Conservation (phyloP, 2,113 vertebrate species). For the Indicator indicator region DNA sequence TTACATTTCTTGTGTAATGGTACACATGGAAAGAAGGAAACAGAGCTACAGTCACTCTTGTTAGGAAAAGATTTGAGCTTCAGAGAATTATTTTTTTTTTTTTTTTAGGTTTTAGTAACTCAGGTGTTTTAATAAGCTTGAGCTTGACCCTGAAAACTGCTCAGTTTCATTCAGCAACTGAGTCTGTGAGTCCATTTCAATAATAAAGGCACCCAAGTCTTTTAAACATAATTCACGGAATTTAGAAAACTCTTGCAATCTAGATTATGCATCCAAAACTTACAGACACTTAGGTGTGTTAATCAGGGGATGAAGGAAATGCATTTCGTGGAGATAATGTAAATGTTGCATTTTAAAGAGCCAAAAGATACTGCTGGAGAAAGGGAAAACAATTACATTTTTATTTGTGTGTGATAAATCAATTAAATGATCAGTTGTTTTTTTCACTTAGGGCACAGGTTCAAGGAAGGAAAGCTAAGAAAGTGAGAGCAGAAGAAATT, state of each 20-base stretch:
- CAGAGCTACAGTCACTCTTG: background rate
- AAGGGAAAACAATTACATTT: background rate
- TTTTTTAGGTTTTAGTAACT: background rate
- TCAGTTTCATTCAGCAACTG: background rate
- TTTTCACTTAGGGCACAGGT: background rate
- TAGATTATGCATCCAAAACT: background rate
- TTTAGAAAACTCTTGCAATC: background rate
- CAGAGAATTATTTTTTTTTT: background rate
- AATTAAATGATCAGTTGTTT: background rate
- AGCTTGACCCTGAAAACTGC: background rate
- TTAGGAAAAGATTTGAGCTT: background rate
- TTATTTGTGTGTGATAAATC: background rate
- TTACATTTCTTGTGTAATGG: background rate
- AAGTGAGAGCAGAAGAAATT: background rate
- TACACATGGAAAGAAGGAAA: background rate
- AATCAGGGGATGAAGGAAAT: background rate
- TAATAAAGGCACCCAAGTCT: background rate
- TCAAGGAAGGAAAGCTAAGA: background rate
- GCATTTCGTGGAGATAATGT: background rate
- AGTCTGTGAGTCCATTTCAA: background rate
- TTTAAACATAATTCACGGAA: background rate
- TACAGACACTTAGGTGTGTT: background rate
- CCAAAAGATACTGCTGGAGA: background rate
- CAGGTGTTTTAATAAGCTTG: background rate
- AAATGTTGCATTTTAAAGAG: background rate